Evolutionary conservation across 2,797 vertebrate genomes (phyloP), one percentile per base, ranked within the genome.

Genomic region (Chelidonichthys spinosus): DNA sequence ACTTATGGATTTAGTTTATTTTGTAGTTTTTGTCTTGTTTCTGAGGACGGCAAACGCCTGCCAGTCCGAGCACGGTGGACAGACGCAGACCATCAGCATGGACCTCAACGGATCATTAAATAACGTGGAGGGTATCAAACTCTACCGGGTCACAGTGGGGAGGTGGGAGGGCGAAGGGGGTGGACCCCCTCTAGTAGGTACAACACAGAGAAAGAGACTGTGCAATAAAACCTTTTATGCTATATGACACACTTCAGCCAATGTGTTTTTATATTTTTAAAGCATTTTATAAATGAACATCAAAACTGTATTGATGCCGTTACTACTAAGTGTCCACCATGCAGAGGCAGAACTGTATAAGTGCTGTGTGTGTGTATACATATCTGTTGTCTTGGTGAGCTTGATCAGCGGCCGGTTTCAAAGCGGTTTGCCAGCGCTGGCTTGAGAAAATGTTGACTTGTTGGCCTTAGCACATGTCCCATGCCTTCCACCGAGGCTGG

Each of bases 191-290:
- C 56, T 43, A 47, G 46, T 59, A 55, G 87, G 82, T 87, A 88
- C 90, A 87, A 84, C 84, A 70, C 82, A 87, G 76, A 86, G 18
- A 78, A 47, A 88, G 79, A 92, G 82, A 92, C 95, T 94, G 95
- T 97, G 94, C 95, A 96, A 96, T 95, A 95, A 93, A 82, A 87
- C 69, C 33, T 93, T 90, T 89, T 95, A 94, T 88, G 92, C 89
- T 94, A 89, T 58, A 87, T 91, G 88, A 95, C 94, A 95, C 94
- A 89, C 88, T 90, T 91, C 89, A 92, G 90, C 90, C 69, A 91
- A 94, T 32, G 62, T 68, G 68, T 71, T 93, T 93, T 94, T 94
- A 90, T 89, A 89, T 77, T 92, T 91, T 92, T 85, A 86, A 87
- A 85, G 52, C 50, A 56, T 90, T 90, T 90, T 92, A 85, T 82